Evolutionary conservation across 2,797 vertebrate genomes (phyloP).

Genomic region (Rhabdophis nuchalis): DNA sequence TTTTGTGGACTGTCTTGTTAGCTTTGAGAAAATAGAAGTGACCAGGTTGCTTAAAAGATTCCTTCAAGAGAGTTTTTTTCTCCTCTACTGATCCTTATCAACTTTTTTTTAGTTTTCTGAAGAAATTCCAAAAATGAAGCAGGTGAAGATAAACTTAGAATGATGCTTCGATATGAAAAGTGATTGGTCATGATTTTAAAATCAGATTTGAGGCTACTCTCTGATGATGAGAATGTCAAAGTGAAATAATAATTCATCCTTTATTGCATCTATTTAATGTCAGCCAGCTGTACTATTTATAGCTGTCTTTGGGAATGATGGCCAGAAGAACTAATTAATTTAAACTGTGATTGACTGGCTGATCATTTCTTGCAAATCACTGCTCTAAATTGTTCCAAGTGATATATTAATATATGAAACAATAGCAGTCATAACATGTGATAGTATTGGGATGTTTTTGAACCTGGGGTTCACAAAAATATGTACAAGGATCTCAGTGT

Average conservation of each 20-base stretch:
- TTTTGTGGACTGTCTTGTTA: background rate
- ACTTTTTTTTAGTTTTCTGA: background rate
- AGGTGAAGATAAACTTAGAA: background rate
- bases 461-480: background rate
- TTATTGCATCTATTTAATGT: background rate
- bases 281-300: background rate
- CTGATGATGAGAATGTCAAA: background rate
- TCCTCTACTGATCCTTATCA: background rate
- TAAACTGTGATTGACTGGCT: background rate
- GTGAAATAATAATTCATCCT: background rate
- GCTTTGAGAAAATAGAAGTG: background rate
- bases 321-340: background rate
- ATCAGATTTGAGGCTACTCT: background rate
- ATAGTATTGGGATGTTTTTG: background rate
- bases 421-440: background rate
- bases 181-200: background rate
- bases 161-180: background rate
- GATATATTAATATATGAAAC: background rate
- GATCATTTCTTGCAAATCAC: background rate
- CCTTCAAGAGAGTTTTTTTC: background rate
- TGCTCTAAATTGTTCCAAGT: background rate
- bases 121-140: background rate
- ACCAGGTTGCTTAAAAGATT: background rate
- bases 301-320: background rate
- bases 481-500: background rate